phyloP scores from a whole-genome alignment of 2,888 invertebrate species.

The Acholoe squamosa region DNA sequence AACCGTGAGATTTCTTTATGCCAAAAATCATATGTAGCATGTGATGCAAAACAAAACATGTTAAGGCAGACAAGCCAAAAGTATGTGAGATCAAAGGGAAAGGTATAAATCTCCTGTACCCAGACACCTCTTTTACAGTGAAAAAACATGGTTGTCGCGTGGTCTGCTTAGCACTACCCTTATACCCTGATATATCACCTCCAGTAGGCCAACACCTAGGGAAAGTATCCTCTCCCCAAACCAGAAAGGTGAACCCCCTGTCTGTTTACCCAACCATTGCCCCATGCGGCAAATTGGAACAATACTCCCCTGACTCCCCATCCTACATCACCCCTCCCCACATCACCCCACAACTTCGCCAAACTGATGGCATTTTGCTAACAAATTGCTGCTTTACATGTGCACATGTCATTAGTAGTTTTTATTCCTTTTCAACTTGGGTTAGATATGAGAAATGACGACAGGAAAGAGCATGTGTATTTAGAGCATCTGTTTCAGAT shows the following conservation, averaged over 20 bases:
- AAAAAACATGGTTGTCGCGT: no score
- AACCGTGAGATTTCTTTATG: no score
- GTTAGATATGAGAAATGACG: not conserved
- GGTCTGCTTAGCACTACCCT: no score
- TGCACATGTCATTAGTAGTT: not conserved
- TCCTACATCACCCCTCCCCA: not conserved
- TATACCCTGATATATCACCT: no score
- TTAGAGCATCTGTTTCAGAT: not conserved
- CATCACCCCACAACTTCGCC: not conserved
- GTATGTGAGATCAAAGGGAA: no score
- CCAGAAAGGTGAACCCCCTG: not conserved
- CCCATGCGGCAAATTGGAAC: slow-evolving; percentile 11
- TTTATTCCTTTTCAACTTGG: not conserved
- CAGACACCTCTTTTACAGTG: no score
- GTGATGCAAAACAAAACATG: no score
- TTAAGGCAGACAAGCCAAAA: no score
- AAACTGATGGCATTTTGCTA: not conserved
- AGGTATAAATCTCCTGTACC: no score
- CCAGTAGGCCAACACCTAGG: no score
- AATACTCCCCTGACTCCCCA: not conserved
- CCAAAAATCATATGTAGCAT: no score
- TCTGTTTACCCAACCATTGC: not conserved
- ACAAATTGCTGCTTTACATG: not conserved
- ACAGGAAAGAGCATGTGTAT: not conserved
- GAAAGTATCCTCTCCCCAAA: no score